A percentile compares a stretch with the other conserved stretches of the same genome.
Conservation (phyloP, 2,797 vertebrate species). For the Sandelia bainsii region DNA sequence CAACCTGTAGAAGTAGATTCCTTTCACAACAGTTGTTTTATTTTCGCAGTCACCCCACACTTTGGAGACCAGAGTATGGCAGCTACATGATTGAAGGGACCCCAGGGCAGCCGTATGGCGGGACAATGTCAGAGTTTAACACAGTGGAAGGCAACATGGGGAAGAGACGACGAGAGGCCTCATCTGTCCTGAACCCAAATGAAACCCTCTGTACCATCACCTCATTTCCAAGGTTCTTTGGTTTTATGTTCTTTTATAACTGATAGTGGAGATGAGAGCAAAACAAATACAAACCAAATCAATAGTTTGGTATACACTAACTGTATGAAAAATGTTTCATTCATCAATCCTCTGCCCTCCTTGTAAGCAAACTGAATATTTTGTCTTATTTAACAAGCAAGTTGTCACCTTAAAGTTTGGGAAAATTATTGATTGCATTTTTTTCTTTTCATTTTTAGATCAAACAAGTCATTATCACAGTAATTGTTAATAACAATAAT, state of each 20-base stretch:
- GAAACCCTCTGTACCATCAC: slow-evolving; percentile 94
- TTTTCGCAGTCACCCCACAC: slow-evolving; percentile 92
- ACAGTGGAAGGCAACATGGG: slow-evolving; percentile 98
- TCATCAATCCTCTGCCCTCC: not conserved
- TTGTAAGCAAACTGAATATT: not conserved
- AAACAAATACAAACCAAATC: not conserved
- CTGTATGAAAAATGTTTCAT: no score
- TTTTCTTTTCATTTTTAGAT: not conserved
- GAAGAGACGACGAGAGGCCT: slow-evolving; percentile 92
- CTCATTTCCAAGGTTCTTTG: slow-evolving; percentile 92
- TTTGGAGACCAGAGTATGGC: slow-evolving; percentile 98
- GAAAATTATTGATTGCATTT: not conserved
- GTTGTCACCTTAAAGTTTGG: no score
- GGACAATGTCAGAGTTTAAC: slow-evolving; percentile 99
- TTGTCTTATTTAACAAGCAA: not conserved
- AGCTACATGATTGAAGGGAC: slow-evolving; percentile 99
- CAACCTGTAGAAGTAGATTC: not conserved
- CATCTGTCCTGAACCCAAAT: slow-evolving; percentile 87
- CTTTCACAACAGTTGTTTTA: slow-evolving; percentile 26
- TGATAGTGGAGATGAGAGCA: not conserved
- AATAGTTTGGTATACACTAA: not conserved
- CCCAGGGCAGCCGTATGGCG: slow-evolving; percentile 96
- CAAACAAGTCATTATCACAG: not conserved
- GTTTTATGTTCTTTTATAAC: not conserved
- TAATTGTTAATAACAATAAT: not conserved